phyloP scores from a whole-genome alignment of 1,140 invertebrate genomes.

The Zaprionus ghesquierei region DNA sequence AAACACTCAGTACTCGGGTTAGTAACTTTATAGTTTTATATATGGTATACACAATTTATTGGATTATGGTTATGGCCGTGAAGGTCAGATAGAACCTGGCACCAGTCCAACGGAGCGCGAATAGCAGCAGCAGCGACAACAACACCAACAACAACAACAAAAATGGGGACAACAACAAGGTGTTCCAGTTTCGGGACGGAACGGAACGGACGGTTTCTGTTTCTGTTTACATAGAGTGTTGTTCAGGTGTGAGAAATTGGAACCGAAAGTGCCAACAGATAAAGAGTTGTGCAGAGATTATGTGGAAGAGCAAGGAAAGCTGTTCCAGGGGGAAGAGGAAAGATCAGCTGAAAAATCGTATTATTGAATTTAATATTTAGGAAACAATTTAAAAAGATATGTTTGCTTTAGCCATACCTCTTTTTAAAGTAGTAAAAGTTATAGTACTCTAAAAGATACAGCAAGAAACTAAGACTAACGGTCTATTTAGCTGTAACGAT shows the following conservation, averaged over 20 bases:
- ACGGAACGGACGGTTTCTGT: not conserved
- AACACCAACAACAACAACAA: conserved; percentile 24
- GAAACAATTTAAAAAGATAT: too few species aligned
- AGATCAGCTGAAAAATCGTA: too few species aligned
- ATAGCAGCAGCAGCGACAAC: too few species aligned
- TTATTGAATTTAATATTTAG: too few species aligned
- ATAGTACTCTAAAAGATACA: too few species aligned
- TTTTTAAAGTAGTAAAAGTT: too few species aligned
- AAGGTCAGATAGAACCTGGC: conserved; percentile 56
- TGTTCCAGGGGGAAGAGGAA: too few species aligned
- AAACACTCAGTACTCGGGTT: conserved; percentile 64
- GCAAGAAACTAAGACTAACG: too few species aligned
- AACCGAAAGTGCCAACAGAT: conserved; percentile 68
- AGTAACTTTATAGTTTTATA: conserved; percentile 68
- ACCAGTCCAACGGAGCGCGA: conserved; percentile 15
- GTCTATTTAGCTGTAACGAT: too few species aligned
- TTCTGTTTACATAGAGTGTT: conserved; percentile 46
- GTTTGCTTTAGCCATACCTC: too few species aligned
- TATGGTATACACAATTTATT: conserved; percentile 73
- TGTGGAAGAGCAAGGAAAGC: not conserved
- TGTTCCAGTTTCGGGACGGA: conserved; percentile 39
- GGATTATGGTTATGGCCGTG: conserved; percentile 76
- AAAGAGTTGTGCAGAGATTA: conserved; percentile 43
- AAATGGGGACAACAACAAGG: conserved; percentile 1
- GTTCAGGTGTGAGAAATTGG: conserved; percentile 69